phyloP scores from a whole-genome alignment of 23 tunicate species.

The Botrylloides violaceus region DNA sequence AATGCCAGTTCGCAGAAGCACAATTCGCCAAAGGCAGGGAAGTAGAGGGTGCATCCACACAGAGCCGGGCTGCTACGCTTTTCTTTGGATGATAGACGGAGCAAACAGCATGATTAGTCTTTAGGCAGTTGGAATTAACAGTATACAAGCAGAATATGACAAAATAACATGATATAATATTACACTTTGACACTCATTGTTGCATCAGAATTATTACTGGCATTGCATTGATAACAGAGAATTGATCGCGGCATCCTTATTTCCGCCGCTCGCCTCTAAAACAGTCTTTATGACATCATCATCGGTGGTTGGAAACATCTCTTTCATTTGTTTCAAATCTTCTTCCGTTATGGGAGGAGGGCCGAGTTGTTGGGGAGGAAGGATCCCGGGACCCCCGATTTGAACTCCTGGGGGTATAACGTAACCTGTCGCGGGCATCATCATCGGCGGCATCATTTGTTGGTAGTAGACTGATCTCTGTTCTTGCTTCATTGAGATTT shows the following conservation, averaged over 20 bases:
- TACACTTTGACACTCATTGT: no score
- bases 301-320: constrained; percentile 70
- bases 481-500: constrained; percentile 27
- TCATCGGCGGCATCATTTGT: constrained; percentile 7
- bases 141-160: no score
- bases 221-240: constrained; percentile 70
- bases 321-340: constrained; percentile 82
- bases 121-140: no score
- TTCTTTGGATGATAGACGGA: no score
- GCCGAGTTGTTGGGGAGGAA: background rate
- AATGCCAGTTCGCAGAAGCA: no score
- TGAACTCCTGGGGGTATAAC: constrained; percentile 15
- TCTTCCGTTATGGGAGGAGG: constrained; percentile 14
- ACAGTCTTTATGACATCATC: constrained; percentile 78
- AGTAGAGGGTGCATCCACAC: no score
- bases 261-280: constrained; percentile 79
- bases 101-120: no score
- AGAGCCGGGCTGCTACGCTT: no score
- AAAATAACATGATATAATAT: no score
- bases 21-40: no score
- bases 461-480: constrained; percentile 10
- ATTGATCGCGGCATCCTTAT: constrained; percentile 83
- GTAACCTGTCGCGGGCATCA: constrained; percentile 22
- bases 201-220: no score
- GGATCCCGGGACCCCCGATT: background rate